Evolutionary conservation across 1,140 invertebrate genomes (phyloP).

Genomic region (Diorhabda carinulata): DNA sequence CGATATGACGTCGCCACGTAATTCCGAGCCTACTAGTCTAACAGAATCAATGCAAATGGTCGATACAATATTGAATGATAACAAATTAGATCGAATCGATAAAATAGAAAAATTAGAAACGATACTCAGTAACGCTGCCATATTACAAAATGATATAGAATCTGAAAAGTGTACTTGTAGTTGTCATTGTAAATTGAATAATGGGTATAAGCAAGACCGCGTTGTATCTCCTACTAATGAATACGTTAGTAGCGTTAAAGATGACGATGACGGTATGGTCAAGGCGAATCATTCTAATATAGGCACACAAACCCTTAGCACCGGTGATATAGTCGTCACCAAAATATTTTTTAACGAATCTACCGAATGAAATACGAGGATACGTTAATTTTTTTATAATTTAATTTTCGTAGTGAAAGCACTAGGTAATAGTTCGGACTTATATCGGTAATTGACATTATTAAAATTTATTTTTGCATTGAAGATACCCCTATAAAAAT

Average conservation of each 20-base stretch:
- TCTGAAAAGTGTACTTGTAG: slow-evolving; percentile 41
- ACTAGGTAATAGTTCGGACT: neutral
- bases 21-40: slow-evolving; percentile 78
- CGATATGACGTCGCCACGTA: slow-evolving; percentile 64
- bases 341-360: slow-evolving; percentile 78
- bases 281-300: slow-evolving; percentile 47
- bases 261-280: slow-evolving; percentile 18
- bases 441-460: neutral
- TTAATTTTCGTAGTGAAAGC: neutral
- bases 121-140: slow-evolving; percentile 72
- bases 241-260: slow-evolving; percentile 26
- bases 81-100: slow-evolving; percentile 77
- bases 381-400: slow-evolving; percentile 9
- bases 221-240: slow-evolving; percentile 48
- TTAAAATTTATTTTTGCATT: neutral
- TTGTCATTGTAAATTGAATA: slow-evolving; percentile 45
- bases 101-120: slow-evolving; percentile 83
- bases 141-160: slow-evolving; percentile 49
- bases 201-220: slow-evolving; percentile 46
- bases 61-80: slow-evolving; percentile 79
- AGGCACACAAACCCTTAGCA: slow-evolving; percentile 80
- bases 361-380: slow-evolving; percentile 29
- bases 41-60: slow-evolving; percentile 88
- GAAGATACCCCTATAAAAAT: neutral
- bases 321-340: slow-evolving; percentile 90